A percentile compares a stretch with the other conserved stretches of the same genome.
Conservation (phyloP, 2,888 invertebrate genomes). For the Tyria jacobaeae region DNA sequence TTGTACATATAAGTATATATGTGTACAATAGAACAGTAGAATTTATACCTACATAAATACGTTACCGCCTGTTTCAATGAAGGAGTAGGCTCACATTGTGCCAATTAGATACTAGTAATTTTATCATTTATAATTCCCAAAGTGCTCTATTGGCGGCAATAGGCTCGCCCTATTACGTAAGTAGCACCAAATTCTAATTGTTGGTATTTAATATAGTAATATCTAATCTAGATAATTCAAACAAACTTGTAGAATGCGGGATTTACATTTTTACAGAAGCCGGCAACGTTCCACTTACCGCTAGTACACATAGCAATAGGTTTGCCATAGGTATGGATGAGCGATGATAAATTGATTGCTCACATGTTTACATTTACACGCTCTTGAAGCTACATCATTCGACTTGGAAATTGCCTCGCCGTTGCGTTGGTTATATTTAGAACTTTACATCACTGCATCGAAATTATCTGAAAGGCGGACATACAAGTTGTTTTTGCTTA, state of each 20-base stretch:
- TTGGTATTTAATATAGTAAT: no score
- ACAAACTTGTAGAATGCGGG: neutral
- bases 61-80: no score
- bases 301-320: neutral
- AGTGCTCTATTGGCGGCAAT: no score
- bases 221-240: no score
- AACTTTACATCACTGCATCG: conserved; percentile 55
- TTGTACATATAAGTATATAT: no score
- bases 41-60: no score
- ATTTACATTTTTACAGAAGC: neutral
- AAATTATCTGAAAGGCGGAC: conserved; percentile 20
- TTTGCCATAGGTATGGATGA: neutral
- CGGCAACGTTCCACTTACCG: conserved; percentile 6
- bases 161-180: no score
- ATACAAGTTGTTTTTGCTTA: neutral
- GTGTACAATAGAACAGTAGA: no score
- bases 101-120: no score
- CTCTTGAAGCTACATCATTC: conserved; percentile 37
- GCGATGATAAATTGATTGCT: conserved; percentile 35
- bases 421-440: conserved; percentile 59
- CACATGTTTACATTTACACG: conserved; percentile 34
- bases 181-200: no score
- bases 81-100: no score
- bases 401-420: conserved; percentile 36
- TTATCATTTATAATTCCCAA: no score